phyloP scores from a whole-genome alignment of 1,140 invertebrate species.

The Bombus sylvicola region DNA sequence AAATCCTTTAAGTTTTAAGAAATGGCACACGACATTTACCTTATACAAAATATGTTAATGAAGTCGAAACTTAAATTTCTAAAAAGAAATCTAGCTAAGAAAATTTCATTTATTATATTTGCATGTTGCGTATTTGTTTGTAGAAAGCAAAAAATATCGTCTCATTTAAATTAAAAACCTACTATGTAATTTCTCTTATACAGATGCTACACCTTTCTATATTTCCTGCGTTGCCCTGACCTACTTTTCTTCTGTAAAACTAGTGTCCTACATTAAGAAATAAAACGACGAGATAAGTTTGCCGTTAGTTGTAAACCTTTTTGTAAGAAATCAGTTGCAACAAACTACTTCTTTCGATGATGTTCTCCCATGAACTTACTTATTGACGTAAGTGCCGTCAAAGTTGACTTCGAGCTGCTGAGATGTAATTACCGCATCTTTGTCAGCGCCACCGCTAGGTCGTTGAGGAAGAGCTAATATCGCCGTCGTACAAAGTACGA shows the following conservation, averaged over 20 bases:
- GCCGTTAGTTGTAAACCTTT: background rate
- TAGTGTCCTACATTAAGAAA: background rate
- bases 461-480: slow-evolving; percentile 77
- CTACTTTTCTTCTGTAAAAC: background rate
- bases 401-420: slow-evolving; percentile 85
- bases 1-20: background rate
- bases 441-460: slow-evolving; percentile 73
- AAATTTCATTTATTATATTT: background rate
- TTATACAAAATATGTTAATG: too few relatives aligned
- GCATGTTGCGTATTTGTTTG: background rate
- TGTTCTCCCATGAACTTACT: slow-evolving; percentile 69
- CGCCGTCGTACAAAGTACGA: slow-evolving; percentile 77
- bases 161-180: background rate
- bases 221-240: background rate
- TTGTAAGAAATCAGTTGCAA: background rate
- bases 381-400: slow-evolving; percentile 87
- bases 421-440: slow-evolving; percentile 83
- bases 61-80: too few relatives aligned
- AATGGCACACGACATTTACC: too few relatives aligned
- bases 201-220: background rate
- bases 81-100: background rate
- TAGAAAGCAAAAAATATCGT: background rate
- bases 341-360: background rate
- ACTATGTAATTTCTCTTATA: background rate
- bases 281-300: background rate